phyloP scores from a whole-genome alignment of 2,888 invertebrate genomes.

The Cheilosia urbana region DNA sequence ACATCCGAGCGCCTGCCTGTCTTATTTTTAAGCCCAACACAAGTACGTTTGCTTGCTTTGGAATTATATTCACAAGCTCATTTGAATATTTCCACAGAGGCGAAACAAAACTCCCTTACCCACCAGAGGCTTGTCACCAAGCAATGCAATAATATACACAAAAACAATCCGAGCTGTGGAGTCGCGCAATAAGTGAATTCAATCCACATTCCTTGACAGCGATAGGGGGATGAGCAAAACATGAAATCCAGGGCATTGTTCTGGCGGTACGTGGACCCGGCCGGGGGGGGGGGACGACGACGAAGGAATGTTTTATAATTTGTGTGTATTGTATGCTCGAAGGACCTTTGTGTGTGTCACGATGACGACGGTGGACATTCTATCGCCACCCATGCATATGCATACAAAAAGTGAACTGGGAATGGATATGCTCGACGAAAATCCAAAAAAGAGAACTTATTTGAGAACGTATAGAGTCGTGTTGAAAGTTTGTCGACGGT shows the following conservation, averaged over 20 bases:
- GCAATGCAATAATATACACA: conserved; percentile 48
- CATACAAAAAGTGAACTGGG: conserved; percentile 3
- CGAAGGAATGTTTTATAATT: conserved; percentile 46
- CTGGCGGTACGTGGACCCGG: neutral
- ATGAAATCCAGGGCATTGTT: conserved; percentile 50
- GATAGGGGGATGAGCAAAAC: conserved; percentile 42
- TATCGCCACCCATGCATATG: conserved; percentile 38
- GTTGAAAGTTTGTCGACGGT: conserved; percentile 42
- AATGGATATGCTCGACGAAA: conserved; percentile 7
- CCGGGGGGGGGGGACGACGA: neutral
- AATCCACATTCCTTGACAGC: conserved; percentile 57
- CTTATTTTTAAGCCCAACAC: conserved; percentile 2
- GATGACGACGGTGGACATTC: conserved; percentile 54
- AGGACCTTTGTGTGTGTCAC: conserved; percentile 56
- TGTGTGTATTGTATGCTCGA: conserved; percentile 48
- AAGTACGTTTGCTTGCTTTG: conserved; percentile 20
- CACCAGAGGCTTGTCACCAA: conserved; percentile 37
- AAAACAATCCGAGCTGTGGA: conserved; percentile 51
- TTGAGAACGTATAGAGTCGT: conserved; percentile 29
- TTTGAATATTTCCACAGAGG: conserved; percentile 67
- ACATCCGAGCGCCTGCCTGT: conserved; percentile 10
- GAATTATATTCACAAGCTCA: conserved; percentile 46
- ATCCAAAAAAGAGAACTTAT: conserved; percentile 27
- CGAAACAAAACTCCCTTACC: neutral
- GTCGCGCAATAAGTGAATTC: conserved; percentile 64